Base-by-base conservation (phyloP, 2,888 invertebrate genomes). In the Oscheius myriophilus region DNA sequence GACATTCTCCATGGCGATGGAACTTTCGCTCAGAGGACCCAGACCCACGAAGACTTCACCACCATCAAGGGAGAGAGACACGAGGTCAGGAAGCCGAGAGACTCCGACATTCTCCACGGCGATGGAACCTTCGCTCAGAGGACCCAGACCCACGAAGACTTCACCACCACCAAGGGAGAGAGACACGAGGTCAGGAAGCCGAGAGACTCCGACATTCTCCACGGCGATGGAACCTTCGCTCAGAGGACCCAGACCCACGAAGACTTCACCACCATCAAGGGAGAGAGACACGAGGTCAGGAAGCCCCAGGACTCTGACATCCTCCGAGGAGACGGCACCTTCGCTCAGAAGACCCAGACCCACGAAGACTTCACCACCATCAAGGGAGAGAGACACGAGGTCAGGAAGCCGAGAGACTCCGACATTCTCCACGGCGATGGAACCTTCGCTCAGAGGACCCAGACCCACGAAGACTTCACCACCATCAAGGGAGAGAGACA, bases 101-200 rank as follows among this genome's bases (percentile, higher is more conserved):
- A 57, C 12, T 42, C 42, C 43, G 57, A 57, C 25, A n/a, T 57
- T n/a, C 57, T 57, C n/a, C 57, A 43, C 18, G 57, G 57, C 2
- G 57, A 57, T 41, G 57, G 57, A 57, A 57, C 21, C 16, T 57
- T 57, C 41, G 57, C 43, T 18, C 42, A 41, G 9, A 33, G 43
- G 21, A 57, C 57, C 1, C 57, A 57, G 21, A 57, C 57, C 21
- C 57, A 57, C 14, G 57, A 57, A 43, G 57, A 57, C 57, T 57
- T 18, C 43, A 41, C 41, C 21, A 18, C n/a, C 42, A 42, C n/a
- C 12, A 57, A 33, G 11, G 57, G 57, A 39, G 57, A 57, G 43
- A 12, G 57, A 21, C 25, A 18, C 12, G 57, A 57, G 12, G 42
- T 57, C 16, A 41, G 18, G 21, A 57, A 57, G 21, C 57, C 57